A percentile compares a stretch with the other conserved stretches of the same genome.
These are phyloP conservation scores for Blennius ocellaris DNA, from an alignment of 2,113 vertebrate genomes.

Conservation along the genomic window DNA sequence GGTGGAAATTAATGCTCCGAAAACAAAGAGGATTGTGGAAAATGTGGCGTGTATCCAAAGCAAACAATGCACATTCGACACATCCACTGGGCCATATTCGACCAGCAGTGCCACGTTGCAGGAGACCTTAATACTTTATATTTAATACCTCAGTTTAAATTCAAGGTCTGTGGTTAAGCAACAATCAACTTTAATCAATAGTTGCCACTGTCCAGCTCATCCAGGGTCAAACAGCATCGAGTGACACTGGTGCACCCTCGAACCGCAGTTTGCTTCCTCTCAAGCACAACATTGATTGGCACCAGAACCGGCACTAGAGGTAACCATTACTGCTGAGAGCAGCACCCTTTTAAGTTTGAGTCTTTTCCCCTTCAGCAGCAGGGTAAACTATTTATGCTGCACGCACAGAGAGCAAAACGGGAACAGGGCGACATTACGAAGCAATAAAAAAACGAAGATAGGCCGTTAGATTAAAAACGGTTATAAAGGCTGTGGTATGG, in stretches of 20 bases:
- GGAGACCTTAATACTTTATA: conserved; percentile 12
- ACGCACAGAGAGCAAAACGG: conserved; percentile 22
- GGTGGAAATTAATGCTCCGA: background rate
- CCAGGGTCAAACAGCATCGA: conserved; percentile 13
- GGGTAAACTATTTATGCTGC: conserved; percentile 33
- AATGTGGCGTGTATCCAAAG: conserved; percentile 16
- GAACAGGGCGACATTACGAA: conserved; percentile 40
- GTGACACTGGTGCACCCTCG: background rate
- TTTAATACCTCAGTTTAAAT: conserved; percentile 30
- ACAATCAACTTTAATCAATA: conserved; percentile 44
- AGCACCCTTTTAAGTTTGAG: conserved; percentile 30
- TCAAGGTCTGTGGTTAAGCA: conserved; percentile 12
- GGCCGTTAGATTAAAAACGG: conserved; percentile 36
- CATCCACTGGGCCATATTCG: conserved; percentile 14
- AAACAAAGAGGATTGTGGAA: conserved; percentile 11
- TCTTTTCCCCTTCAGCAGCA: conserved; percentile 13
- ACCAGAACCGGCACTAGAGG: conserved; percentile 30
- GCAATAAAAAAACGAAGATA: conserved; percentile 39
- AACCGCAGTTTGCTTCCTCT: conserved; percentile 2
- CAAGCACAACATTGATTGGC: conserved; percentile 38
- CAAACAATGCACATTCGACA: conserved; percentile 9
- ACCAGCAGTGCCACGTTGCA: conserved; percentile 11
- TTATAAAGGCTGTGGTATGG: conserved; percentile 21
- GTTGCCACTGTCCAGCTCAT: conserved; percentile 6
- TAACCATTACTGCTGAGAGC: conserved; percentile 50